Evolutionary conservation across 2,797 vertebrate genomes (phyloP).

Genomic region (Anableps anableps): DNA sequence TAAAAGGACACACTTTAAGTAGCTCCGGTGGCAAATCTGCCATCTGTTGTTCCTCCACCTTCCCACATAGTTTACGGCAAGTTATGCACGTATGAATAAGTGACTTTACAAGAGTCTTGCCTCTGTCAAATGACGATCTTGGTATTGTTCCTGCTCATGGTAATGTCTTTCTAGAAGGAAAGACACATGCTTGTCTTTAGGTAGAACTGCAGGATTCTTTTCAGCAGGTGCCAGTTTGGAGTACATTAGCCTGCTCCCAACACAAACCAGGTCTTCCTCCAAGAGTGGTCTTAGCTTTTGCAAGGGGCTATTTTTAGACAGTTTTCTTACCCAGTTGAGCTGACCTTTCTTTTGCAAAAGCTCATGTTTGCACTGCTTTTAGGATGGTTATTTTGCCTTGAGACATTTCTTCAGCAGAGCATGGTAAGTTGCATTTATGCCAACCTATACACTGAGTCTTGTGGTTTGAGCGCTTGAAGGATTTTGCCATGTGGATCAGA

Average conservation of each 20-base stretch:
- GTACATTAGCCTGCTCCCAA: constrained; percentile 26
- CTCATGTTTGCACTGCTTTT: not conserved
- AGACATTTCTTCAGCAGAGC: not conserved
- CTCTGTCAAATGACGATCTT: constrained; percentile 13
- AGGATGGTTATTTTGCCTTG: constrained; percentile 16
- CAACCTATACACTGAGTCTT: constrained; percentile 23
- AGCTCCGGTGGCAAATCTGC: not conserved
- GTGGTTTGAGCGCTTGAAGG: constrained; percentile 10
- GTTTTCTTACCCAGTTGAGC: not conserved
- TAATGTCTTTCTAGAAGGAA: constrained; percentile 25
- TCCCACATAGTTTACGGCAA: not conserved
- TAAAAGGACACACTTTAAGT: constrained; percentile 13
- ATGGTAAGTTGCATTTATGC: constrained; percentile 24
- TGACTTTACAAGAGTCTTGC: constrained; percentile 3
- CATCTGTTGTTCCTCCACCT: constrained; percentile 10
- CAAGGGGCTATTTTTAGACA: not conserved
- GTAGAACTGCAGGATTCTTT: not conserved
- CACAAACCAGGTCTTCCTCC: constrained; percentile 11
- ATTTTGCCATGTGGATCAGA: constrained; percentile 16
- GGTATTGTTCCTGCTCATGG: constrained; percentile 35
- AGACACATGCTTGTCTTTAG: constrained; percentile 20
- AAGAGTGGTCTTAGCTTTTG: constrained; percentile 2
- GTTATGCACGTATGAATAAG: constrained; percentile 9
- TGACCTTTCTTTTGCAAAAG: constrained; percentile 18
- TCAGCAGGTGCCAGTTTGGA: not conserved